A percentile compares a stretch with the other conserved stretches of the same genome.
These are phyloP conservation scores for Papilio elwesi DNA, from an alignment of 2,888 invertebrate species.

Conservation along the genomic window DNA sequence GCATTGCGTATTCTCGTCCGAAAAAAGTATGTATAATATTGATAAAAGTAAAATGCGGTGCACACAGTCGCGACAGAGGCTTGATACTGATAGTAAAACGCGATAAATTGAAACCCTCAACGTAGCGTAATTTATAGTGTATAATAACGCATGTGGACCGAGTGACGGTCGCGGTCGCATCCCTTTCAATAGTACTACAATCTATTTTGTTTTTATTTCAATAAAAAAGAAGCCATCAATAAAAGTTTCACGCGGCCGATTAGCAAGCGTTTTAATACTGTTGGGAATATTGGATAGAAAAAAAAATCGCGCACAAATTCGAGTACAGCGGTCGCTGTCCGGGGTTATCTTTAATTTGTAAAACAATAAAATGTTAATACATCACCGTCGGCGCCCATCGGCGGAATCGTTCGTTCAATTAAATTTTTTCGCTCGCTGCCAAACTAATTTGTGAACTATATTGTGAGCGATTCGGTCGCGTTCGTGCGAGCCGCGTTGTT, in stretches of 20 bases:
- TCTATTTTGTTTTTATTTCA: conserved; percentile 48
- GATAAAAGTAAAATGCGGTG: not conserved
- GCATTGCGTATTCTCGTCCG: not conserved
- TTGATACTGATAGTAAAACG: conserved; percentile 55
- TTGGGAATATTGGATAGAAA: conserved; percentile 59
- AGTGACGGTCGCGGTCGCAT: conserved; percentile 50
- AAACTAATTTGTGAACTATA: conserved; percentile 81
- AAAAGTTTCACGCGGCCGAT: conserved; percentile 58
- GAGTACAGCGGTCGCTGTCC: conserved; percentile 52
- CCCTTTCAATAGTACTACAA: conserved; percentile 37
- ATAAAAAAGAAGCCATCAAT: conserved; percentile 55
- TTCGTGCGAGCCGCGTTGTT: conserved; percentile 64
- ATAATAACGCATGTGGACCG: conserved; percentile 55
- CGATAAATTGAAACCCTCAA: conserved; percentile 58
- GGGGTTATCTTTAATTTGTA: conserved; percentile 80
- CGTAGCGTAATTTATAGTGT: conserved; percentile 58
- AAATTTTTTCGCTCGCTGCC: conserved; percentile 70
- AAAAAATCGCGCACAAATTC: conserved; percentile 59
- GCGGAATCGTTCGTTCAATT: conserved; percentile 66
- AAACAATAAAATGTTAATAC: conserved; percentile 83
- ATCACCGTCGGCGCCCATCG: conserved; percentile 62
- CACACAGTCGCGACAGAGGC: conserved; percentile 52
- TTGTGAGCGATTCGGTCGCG: conserved; percentile 61
- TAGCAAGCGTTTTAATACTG: conserved; percentile 57
- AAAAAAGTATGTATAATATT: conserved; percentile 4